Conservation (phyloP, 2,113 vertebrate species). For the Cariama cristata region DNA sequence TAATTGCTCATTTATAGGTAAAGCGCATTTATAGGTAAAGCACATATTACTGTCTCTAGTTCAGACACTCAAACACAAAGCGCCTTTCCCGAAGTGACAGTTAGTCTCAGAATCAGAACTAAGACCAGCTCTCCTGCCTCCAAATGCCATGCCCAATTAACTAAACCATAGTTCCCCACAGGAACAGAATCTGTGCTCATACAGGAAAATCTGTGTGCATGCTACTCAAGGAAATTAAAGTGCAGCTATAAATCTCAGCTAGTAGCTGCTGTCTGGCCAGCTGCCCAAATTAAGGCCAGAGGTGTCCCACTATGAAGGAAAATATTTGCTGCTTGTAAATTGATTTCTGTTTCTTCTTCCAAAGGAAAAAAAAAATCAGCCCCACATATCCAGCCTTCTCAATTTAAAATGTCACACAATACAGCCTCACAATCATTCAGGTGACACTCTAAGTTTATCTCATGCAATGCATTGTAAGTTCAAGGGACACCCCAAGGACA, state of each 20-base stretch:
- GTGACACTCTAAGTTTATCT: slow-evolving; percentile 41
- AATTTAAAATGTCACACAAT: slow-evolving; percentile 60
- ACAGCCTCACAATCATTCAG: slow-evolving; percentile 23
- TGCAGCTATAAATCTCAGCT: slow-evolving; percentile 56
- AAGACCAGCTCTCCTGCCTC: slow-evolving; percentile 28
- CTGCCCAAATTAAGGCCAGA: slow-evolving; percentile 63
- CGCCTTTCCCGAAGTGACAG: slow-evolving; percentile 2
- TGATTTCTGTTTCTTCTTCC: slow-evolving; percentile 62
- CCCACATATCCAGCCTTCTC: slow-evolving; percentile 23
- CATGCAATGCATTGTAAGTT: background rate
- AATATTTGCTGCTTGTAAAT: slow-evolving; percentile 67
- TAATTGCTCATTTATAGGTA: slow-evolving; percentile 42
- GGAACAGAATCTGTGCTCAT: slow-evolving; percentile 22
- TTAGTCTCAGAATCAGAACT: slow-evolving; percentile 2
- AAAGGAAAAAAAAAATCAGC: background rate
- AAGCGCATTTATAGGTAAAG: background rate
- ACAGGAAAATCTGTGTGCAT: slow-evolving; percentile 41
- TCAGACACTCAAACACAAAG: background rate
- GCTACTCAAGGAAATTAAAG: slow-evolving; percentile 60
- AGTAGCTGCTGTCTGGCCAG: slow-evolving; percentile 53
- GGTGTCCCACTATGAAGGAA: slow-evolving; percentile 53
- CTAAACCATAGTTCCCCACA: slow-evolving; percentile 21
- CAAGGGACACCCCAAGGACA: slow-evolving; percentile 43
- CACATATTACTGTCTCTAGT: background rate
- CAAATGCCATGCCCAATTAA: slow-evolving; percentile 59